Evolutionary conservation across 1,140 invertebrate genomes (phyloP), one percentile per base, ranked within the genome.

Genomic region (Piezodorus guildinii): DNA sequence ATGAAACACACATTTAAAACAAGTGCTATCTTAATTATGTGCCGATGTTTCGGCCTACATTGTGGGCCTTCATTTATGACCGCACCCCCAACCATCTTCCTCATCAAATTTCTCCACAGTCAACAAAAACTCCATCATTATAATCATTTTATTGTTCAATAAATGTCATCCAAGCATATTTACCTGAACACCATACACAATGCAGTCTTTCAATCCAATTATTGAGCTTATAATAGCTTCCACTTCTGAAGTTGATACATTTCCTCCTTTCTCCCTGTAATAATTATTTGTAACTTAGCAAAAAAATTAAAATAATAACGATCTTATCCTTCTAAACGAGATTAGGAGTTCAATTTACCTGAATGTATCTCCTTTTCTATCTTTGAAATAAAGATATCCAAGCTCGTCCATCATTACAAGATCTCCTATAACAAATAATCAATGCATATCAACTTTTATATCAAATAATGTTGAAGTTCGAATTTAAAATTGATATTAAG

Each of bases 291-390:
- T 3, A 19, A 46, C 12, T 49, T 49, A 6, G 8, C 1, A 49
- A 17, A 6, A n/a, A n/a, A 49, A n/a, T 1, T 4, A 10, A 9
- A 49, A 6, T 17, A 21, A 49, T 4, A 49, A 5, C 12, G 17
- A 49, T 19, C 1, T 49, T 19, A 19, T 30, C 8, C 8, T 30
- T 30, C 27, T 4, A 30, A 17, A 6, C 5, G 17, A 49, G n/a
- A n/a, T n/a, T n/a, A 49, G 17, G 5, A 2, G 10, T 49, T 17
- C n/a, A 49, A 17, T 64, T 62, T 69, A 76, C 62, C 85, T 74
- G 79, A 94, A 99, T 1, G 96, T 98, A 74, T 99, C 96, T 3
- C 96, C 96, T 0, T 94, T 97, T 71, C 96, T 82, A 74, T 98
- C 95, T 70, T 87, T 90, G 77, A 99, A 99, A 75, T 85, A 98